Evolutionary conservation across 2,797 vertebrate genomes (phyloP), one percentile per base, ranked within the genome.

Genomic region (Hafferia zeledoni): DNA sequence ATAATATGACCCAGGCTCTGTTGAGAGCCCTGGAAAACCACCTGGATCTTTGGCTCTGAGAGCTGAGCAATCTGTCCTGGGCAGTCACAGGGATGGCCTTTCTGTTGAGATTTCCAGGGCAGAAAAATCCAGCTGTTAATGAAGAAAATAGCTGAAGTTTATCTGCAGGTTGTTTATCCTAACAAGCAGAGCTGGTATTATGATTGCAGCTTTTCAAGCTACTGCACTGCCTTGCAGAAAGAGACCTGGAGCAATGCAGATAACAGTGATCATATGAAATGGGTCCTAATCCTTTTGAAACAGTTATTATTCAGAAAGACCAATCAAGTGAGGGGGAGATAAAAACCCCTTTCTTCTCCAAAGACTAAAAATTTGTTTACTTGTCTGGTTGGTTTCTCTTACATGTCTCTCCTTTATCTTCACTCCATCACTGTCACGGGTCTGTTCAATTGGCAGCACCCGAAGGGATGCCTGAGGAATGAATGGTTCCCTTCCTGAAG

Each of bases 1-100:
- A 80, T 87, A 95, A 53, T 27, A 50, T 25, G 53, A 52, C 50
- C 77, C 22, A 57, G 53, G 44, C 28, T 82, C 33, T 75, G 53
- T n/a, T 70, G 56, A 76, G 39, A 68, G 84, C 79, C 60, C 50
- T 91, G 72, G 70, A 78, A 75, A 94, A 72, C 79, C 90, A 95
- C 81, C 75, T 95, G 87, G 79, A 67, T 35, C 85, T 68, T 65
- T 88, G 92, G 84, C 84, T 91, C 61, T 49, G 43, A 22, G 5
- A 89, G 55, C 28, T 76, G 72, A 91, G 83, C 67, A 49, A 55
- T 82, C 83, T 90, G 69, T 93, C 69, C 76, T 63, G 64, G 49
- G 55, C 44, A 72, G 55, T 6, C 87, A 53, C 10, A 81, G 14
- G 35, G 90, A 77, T 52, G 44, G 46, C 57, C 57, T 83, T 89